These are phyloP conservation scores for Achatina immaculata DNA, from an alignment of 1,140 invertebrate genomes.

Conservation along the genomic window DNA sequence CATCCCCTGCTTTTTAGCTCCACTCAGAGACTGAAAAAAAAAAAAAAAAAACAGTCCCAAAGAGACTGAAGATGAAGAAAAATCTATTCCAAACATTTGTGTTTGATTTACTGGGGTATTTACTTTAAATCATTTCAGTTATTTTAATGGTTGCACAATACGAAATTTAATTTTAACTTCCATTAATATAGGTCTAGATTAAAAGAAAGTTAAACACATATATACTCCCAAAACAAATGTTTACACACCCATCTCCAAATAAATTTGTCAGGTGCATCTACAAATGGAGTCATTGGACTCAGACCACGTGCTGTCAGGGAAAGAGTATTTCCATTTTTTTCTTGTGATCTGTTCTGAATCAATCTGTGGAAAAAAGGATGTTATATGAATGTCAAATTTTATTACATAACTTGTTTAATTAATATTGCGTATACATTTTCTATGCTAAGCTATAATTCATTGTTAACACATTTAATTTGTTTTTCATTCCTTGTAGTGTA, in stretches of 20 bases:
- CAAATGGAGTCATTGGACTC: conserved; percentile 71
- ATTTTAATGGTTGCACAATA: too few species aligned
- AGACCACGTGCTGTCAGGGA: conserved; percentile 63
- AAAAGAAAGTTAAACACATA: too few species aligned
- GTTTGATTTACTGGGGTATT: too few species aligned
- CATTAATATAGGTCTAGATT: too few species aligned
- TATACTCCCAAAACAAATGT: background rate
- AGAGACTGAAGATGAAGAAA: too few species aligned
- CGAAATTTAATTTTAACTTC: too few species aligned
- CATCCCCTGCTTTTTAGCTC: too few species aligned
- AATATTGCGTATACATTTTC: background rate
- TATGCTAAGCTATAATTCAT: background rate
- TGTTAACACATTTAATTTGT: background rate
- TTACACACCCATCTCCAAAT: conserved; percentile 65
- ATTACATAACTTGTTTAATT: background rate
- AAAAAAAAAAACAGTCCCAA: too few species aligned
- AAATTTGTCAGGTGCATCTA: conserved; percentile 71
- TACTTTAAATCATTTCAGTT: too few species aligned
- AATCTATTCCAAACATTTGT: too few species aligned
- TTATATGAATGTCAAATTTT: background rate
- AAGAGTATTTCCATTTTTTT: conserved; percentile 59
- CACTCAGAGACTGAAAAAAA: too few species aligned
- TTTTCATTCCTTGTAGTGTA: background rate
- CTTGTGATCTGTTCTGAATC: conserved; percentile 44
- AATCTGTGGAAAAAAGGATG: conserved; percentile 1